Evolutionary conservation across 1,140 invertebrate genomes (phyloP).

Genomic region (Diorhabda carinulata): DNA sequence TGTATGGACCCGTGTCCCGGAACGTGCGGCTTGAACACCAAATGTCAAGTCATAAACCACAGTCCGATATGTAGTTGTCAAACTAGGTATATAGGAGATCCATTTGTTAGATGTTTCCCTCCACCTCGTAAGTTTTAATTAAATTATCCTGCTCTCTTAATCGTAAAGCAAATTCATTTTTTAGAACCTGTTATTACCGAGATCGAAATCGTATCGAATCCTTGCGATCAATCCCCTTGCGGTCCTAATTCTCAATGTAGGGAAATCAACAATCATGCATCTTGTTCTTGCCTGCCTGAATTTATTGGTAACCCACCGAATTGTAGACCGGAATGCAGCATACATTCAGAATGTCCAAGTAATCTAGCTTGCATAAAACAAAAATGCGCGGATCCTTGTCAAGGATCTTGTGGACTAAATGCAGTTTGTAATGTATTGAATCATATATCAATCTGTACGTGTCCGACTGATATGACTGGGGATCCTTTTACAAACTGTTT

Average conservation of each 20-base stretch:
- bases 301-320: constrained; percentile 69
- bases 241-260: constrained; percentile 67
- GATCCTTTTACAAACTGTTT: constrained; percentile 67
- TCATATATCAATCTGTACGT: constrained; percentile 63
- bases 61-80: constrained; percentile 64
- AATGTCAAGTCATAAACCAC: constrained; percentile 64
- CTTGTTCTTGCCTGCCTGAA: constrained; percentile 61
- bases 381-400: constrained; percentile 68
- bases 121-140: constrained; percentile 51
- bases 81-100: constrained; percentile 61
- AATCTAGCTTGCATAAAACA: constrained; percentile 60
- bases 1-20: constrained; percentile 61
- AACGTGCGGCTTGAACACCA: constrained; percentile 58
- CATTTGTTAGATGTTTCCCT: constrained; percentile 58
- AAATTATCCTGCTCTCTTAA: not conserved
- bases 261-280: constrained; percentile 55
- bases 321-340: constrained; percentile 67
- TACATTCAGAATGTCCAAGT: constrained; percentile 62
- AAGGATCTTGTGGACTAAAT: constrained; percentile 66
- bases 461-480: constrained; percentile 62
- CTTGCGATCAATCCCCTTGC: constrained; percentile 67
- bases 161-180: constrained; percentile 4
- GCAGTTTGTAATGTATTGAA: constrained; percentile 62
- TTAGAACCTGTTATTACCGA: constrained; percentile 32
- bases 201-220: constrained; percentile 46